Base-by-base conservation (phyloP, 1,140 invertebrate genomes). In the Thaumatotibia leucotreta region DNA sequence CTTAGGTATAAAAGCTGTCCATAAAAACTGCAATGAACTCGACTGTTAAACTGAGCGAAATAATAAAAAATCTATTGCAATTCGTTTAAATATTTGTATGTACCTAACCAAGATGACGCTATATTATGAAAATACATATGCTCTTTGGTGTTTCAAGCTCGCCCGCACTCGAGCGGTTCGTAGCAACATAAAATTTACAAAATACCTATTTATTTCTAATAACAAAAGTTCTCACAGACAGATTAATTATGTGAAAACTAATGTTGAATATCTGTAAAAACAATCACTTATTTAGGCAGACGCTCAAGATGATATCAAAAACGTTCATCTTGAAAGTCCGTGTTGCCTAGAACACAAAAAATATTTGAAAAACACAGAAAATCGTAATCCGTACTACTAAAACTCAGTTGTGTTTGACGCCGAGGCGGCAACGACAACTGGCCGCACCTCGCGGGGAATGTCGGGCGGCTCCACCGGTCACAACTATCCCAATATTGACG, bases 91-190 rank as follows among this genome's bases (percentile, higher is more conserved):
- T 27, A 58, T 58, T 29, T 58, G 0, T 58, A 14, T 58, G n/a
- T 58, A n/a, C 22, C 11, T n/a, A 2, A 58, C 24, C 23, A 11
- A 27, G 10, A 29, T 10, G 10, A 11, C 6, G 6, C 14, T n/a
- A 9, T 45, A 1, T 45, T 8, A 45, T 8, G 35, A 14, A 27
- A 27, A 23, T 29, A 27, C 9, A n/a, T 58, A 29, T 27, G n/a
- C 52, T 24, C 52, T 58, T 3, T 14, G 52, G 23, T 52, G 22
- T 24, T 52, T n/a, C 23, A 29, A 14, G 20, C 24, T 33, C 61
- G 61, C 61, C 61, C 61, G 61, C 61, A 62, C 61, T 62, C 61
- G 61, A 33, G 61, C 61, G 61, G 61, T 22, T 22, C 10, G 17
- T 61, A 20, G 29, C 61, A 35, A 62, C 29, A 62, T 17, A 62